phyloP scores from a whole-genome alignment of 1,140 invertebrate species.

The Centruroides vittatus region DNA sequence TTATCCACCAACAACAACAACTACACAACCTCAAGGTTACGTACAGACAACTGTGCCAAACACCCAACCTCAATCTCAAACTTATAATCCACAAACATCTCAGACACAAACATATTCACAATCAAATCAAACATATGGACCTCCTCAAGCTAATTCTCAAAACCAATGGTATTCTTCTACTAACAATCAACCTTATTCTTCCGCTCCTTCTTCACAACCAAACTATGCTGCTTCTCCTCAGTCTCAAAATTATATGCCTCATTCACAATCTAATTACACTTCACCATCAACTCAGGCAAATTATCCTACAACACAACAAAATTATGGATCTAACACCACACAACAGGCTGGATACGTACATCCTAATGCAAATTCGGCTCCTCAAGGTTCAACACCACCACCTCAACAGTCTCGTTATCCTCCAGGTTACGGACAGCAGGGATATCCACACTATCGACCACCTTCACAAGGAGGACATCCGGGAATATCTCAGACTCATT shows the following conservation, averaged over 20 bases:
- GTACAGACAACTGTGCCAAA: background rate
- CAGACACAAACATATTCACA: conserved; percentile 5
- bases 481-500: too few species aligned
- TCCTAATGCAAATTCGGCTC: conserved; percentile 1
- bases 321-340: conserved; percentile 5
- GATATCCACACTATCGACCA: conserved; percentile 3
- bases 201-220: conserved; percentile 1
- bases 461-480: background rate
- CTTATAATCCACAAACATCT: conserved; percentile 3
- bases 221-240: background rate
- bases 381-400: conserved; percentile 8
- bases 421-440: conserved; percentile 3
- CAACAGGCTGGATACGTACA: conserved; percentile 5
- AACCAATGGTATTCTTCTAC: conserved; percentile 6
- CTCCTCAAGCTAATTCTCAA: background rate
- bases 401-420: conserved; percentile 6
- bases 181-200: conserved; percentile 3
- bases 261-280: conserved; percentile 4
- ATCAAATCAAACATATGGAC: background rate
- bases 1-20: conserved; percentile 9
- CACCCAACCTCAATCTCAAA: conserved; percentile 1
- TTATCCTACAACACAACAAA: conserved; percentile 1
- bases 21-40: background rate
- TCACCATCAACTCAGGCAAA: conserved; percentile 1
- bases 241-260: conserved; percentile 3